Conservation (phyloP, 2,113 vertebrate species). For the Alligator mississippiensis region DNA sequence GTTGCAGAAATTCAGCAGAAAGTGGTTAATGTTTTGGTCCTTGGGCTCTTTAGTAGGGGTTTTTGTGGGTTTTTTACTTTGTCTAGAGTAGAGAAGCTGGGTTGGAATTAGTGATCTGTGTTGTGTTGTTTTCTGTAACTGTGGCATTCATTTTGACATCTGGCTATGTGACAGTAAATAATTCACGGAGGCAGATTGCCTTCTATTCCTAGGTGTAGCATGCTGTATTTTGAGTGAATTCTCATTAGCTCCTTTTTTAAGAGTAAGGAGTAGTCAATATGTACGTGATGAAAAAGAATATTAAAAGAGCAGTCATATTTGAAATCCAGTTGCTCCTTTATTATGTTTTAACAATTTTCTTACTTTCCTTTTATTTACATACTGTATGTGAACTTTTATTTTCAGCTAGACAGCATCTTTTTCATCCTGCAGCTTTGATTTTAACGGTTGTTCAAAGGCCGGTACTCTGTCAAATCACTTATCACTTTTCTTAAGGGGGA, state of each 20-base stretch:
- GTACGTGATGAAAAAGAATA: not conserved
- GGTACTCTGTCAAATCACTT: not conserved
- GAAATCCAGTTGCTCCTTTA: not conserved
- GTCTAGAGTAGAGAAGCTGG: not conserved
- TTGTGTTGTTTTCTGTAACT: not conserved
- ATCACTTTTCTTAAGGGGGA: not conserved
- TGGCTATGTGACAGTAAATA: not conserved
- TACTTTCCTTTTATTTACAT: not conserved
- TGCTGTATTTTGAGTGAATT: not conserved
- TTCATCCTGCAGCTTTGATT: not conserved
- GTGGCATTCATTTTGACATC: rapidly evolving
- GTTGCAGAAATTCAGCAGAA: not conserved
- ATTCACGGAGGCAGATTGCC: not conserved
- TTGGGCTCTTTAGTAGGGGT: not conserved
- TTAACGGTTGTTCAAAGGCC: not conserved
- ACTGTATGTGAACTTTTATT: not conserved
- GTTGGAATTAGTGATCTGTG: not conserved
- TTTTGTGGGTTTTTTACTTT: not conserved
- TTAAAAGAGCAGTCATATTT: not conserved
- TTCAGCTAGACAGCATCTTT: not conserved
- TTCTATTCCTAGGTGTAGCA: not conserved
- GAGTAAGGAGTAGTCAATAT: not conserved
- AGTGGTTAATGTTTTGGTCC: not conserved
- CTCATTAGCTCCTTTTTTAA: not conserved
- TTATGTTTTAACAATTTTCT: not conserved